Percentiles rank a stretch among this genome's conserved stretches.
These are phyloP conservation scores for Lathamus discolor DNA, from an alignment of 2,113 vertebrate species.

Conservation along the genomic window DNA sequence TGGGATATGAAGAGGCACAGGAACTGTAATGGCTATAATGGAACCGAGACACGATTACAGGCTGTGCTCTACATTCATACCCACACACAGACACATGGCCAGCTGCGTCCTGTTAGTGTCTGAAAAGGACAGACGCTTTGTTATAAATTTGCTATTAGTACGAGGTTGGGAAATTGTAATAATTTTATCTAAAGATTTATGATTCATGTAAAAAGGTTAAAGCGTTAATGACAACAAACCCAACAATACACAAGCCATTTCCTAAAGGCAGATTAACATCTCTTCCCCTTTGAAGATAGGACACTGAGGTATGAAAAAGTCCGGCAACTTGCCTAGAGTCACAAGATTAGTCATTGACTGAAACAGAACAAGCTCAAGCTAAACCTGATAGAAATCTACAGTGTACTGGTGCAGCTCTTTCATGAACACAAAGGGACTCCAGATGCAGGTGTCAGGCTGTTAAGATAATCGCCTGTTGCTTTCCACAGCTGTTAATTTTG, in stretches of 20 bases:
- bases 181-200: constrained; percentile 10
- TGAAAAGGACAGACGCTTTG: neutral
- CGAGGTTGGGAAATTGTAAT: neutral
- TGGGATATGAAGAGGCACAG: neutral
- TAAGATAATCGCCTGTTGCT: neutral
- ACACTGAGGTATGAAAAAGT: constrained; percentile 12
- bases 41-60: neutral
- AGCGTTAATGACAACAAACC: constrained; percentile 25
- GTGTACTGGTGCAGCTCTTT: neutral
- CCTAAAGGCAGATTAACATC: neutral
- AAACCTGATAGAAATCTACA: neutral
- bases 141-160: neutral
- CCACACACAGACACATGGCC: neutral
- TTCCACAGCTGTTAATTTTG: neutral
- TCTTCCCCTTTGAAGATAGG: neutral
- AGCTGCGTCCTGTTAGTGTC: neutral
- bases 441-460: neutral
- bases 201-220: neutral
- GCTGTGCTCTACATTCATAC: neutral
- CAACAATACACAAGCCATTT: neutral
- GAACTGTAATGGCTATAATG: neutral
- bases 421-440: neutral
- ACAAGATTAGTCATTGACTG: neutral
- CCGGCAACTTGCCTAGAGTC: constrained; percentile 7
- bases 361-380: neutral